phyloP scores from a whole-genome alignment of 1,140 invertebrate species.

The Euschistus heros region DNA sequence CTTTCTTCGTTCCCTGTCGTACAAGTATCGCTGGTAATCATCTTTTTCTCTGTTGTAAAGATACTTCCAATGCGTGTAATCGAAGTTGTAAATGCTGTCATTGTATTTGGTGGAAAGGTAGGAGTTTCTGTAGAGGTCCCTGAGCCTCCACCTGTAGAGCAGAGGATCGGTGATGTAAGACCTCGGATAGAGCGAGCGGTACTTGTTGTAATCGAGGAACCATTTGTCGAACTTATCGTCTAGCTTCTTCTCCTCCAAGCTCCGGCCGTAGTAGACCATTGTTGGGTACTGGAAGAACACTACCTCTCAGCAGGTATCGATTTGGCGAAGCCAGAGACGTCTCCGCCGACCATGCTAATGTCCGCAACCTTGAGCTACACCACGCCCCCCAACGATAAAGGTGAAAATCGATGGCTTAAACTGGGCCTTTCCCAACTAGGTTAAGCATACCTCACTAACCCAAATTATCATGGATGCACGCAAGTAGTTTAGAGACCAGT shows the following conservation, averaged over 20 bases:
- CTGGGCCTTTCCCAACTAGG: too few species aligned
- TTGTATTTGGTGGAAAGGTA: constrained; percentile 6
- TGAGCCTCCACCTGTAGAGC: constrained; percentile 6
- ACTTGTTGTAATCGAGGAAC: constrained; percentile 11
- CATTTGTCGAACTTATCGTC: constrained; percentile 15
- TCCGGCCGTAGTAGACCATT: constrained; percentile 8
- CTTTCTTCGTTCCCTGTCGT: constrained; percentile 7
- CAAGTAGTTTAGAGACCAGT: too few species aligned
- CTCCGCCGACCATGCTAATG: too few species aligned
- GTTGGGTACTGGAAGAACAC: too few species aligned
- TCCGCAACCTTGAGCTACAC: too few species aligned
- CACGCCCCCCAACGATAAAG: too few species aligned
- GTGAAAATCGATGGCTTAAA: too few species aligned
- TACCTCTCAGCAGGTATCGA: too few species aligned
- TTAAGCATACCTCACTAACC: too few species aligned
- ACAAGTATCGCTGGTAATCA: not conserved
- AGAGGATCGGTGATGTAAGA: constrained; percentile 5
- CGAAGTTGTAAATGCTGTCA: constrained; percentile 2
- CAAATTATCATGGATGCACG: too few species aligned
- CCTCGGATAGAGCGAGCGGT: constrained; percentile 4
- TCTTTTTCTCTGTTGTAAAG: constrained; percentile 1
- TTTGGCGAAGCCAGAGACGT: too few species aligned
- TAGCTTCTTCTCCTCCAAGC: not conserved
- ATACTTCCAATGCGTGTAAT: constrained; percentile 7
- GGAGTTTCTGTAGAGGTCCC: constrained; percentile 12